These are phyloP conservation scores for Oreohelix idahoensis DNA, from an alignment of 1,140 invertebrate genomes.

Conservation along the genomic window DNA sequence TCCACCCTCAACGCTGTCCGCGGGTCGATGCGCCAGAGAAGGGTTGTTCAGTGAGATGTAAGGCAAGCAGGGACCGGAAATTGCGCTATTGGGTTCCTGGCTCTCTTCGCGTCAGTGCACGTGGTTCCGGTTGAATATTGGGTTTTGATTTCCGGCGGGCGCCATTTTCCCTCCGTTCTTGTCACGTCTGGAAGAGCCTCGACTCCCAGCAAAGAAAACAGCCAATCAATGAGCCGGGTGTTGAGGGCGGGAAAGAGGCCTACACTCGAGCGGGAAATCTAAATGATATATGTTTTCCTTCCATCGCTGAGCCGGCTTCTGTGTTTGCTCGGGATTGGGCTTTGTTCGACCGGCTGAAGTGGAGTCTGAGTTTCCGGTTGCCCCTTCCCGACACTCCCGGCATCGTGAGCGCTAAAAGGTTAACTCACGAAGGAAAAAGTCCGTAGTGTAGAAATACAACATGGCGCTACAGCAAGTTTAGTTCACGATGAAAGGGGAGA, in stretches of 20 bases:
- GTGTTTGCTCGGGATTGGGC: slow-evolving; percentile 15
- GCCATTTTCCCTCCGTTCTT: slow-evolving; percentile 26
- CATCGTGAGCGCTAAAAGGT: slow-evolving; percentile 7
- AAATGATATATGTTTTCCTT: slow-evolving; percentile 44
- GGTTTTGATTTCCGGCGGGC: slow-evolving; percentile 42
- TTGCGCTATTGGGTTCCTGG: slow-evolving; percentile 43
- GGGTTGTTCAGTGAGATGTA: slow-evolving; percentile 38
- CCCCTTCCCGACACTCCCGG: neutral
- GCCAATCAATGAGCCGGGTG: slow-evolving; percentile 37
- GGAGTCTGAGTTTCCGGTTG: slow-evolving; percentile 30
- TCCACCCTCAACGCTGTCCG: neutral
- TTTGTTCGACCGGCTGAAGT: slow-evolving; percentile 23
- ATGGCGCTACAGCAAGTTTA: slow-evolving; percentile 4
- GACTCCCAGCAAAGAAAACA: slow-evolving; percentile 27
- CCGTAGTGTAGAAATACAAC: slow-evolving; percentile 17
- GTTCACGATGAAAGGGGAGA: neutral
- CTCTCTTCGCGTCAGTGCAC: slow-evolving; percentile 35
- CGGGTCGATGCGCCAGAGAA: slow-evolving; percentile 7
- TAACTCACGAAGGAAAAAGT: slow-evolving; percentile 7
- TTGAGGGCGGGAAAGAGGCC: slow-evolving; percentile 16
- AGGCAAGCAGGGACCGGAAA: slow-evolving; percentile 39
- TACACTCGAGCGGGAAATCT: slow-evolving; percentile 39
- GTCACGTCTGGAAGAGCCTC: slow-evolving; percentile 34
- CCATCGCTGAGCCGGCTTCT: slow-evolving; percentile 32
- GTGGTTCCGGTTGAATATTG: slow-evolving; percentile 42